Percentiles rank a stretch among this genome's conserved stretches.
Conservation (phyloP, 37 sponge, comb jelly and placozoan genomes). For the Ianthella basta region DNA sequence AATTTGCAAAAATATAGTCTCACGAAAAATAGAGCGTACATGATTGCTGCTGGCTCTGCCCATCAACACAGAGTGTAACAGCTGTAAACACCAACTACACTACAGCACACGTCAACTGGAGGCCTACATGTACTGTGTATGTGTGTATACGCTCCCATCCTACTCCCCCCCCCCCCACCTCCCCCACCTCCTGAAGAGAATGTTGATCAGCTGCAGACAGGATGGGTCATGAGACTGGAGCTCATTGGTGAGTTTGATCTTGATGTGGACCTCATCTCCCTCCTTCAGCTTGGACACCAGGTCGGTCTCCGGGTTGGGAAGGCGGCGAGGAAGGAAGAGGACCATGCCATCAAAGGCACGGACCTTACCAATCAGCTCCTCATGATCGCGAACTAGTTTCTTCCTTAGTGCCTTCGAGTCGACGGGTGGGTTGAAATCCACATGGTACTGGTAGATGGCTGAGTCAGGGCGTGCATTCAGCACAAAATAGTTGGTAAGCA, state of each 20-base stretch:
- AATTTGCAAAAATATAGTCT: no score
- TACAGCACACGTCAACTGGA: no score
- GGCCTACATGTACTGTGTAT: no score
- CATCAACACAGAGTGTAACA: no score
- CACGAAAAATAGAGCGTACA: no score
- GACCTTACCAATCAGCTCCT: conserved; percentile 58
- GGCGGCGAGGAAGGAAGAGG: conserved; percentile 74
- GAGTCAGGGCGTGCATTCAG: conserved; percentile 60
- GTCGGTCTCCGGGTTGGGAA: conserved; percentile 38
- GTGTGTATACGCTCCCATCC: no score
- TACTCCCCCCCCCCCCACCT: no score
- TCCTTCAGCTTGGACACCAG: conserved; percentile 56
- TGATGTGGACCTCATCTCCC: conserved; percentile 51
- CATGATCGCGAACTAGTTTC: conserved; percentile 59
- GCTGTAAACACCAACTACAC: no score
- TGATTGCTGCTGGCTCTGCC: no score
- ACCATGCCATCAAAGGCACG: conserved; percentile 88
- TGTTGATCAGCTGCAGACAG: conserved; percentile 82
- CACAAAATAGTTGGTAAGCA: conserved; percentile 75
- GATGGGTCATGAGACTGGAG: conserved; percentile 59
- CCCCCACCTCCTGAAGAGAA: conserved; percentile 78
- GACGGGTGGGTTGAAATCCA: conserved; percentile 67
- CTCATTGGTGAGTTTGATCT: conserved; percentile 82
- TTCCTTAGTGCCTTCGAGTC: conserved; percentile 61
- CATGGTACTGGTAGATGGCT: conserved; percentile 91